phyloP scores from a whole-genome alignment of 2,888 invertebrate genomes.

The Tinea trinotella region DNA sequence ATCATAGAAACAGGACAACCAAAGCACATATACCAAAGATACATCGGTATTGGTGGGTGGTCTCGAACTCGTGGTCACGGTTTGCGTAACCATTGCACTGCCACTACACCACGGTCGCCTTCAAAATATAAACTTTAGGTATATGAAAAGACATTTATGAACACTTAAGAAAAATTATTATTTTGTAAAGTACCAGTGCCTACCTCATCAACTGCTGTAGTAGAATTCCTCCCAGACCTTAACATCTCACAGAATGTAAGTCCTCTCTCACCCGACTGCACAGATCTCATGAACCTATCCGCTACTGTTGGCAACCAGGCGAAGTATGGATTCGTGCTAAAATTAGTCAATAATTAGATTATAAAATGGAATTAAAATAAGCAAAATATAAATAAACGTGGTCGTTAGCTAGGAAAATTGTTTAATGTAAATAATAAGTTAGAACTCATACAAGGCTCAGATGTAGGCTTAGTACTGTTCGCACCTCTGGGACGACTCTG shows the following conservation, averaged over 20 bases:
- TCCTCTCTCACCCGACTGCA: slow-evolving; percentile 35
- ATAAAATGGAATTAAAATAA: not conserved
- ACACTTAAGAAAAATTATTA: not conserved
- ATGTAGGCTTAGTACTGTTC: too few relatives aligned
- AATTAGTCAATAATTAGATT: slow-evolving; percentile 9
- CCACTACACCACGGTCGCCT: not conserved
- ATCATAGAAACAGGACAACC: too few relatives aligned
- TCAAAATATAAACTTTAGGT: not conserved
- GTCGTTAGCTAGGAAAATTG: too few relatives aligned
- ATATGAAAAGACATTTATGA: not conserved
- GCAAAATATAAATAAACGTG: not conserved
- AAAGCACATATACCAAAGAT: too few relatives aligned
- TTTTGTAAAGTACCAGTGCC: slow-evolving; percentile 15
- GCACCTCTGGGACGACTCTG: too few relatives aligned
- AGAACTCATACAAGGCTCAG: too few relatives aligned
- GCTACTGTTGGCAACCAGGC: slow-evolving; percentile 54
- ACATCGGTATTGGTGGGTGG: too few relatives aligned
- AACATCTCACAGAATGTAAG: slow-evolving; percentile 52
- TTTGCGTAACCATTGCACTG: too few relatives aligned
- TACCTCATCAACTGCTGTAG: slow-evolving; percentile 31
- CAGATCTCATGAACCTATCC: slow-evolving; percentile 45
- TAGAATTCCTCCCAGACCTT: slow-evolving; percentile 31
- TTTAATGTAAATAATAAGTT: too few relatives aligned
- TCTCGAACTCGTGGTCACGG: too few relatives aligned
- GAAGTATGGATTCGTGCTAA: slow-evolving; percentile 46